A percentile compares a stretch with the other conserved stretches of the same genome.
phyloP scores from a whole-genome alignment of 2,888 invertebrate species.

The Sussaba pulchella region DNA sequence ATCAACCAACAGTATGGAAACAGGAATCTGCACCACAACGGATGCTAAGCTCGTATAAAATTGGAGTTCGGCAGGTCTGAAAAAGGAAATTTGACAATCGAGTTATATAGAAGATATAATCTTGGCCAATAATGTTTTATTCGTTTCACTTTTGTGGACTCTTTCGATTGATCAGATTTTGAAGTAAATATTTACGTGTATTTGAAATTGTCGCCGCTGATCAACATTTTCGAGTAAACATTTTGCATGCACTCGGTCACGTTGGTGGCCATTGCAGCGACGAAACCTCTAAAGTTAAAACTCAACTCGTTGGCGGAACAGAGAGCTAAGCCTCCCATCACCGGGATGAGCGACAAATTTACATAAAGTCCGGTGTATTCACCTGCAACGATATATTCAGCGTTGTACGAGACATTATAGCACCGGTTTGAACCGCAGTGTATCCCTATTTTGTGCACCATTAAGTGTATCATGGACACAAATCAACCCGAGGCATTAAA shows the following conservation, averaged over 20 bases:
- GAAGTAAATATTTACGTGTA: slow-evolving; percentile 88
- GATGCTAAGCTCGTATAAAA: slow-evolving; percentile 92
- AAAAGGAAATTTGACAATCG: slow-evolving; percentile 69
- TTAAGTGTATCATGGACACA: no score
- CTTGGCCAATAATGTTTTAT: no score
- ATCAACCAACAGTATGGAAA: slow-evolving; percentile 89
- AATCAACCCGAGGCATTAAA: no score
- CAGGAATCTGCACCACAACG: slow-evolving; percentile 90
- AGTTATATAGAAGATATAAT: no score
- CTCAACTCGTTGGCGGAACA: slow-evolving; percentile 92
- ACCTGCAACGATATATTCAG: slow-evolving; percentile 84
- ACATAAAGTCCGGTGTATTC: slow-evolving; percentile 89
- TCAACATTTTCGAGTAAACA: slow-evolving; percentile 91
- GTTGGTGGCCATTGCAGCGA: slow-evolving; percentile 92
- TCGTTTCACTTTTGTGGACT: not conserved
- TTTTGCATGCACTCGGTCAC: slow-evolving; percentile 92
- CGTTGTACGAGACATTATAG: no score
- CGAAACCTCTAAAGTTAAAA: slow-evolving; percentile 90
- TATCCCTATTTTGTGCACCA: no score
- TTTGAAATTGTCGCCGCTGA: slow-evolving; percentile 90
- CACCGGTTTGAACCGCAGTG: no score
- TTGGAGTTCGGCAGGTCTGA: slow-evolving; percentile 91
- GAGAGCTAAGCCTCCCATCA: slow-evolving; percentile 91
- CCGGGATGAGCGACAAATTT: slow-evolving; percentile 90
- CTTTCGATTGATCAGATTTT: not conserved